A percentile compares a stretch with the other conserved stretches of the same genome.
These are phyloP conservation scores for Troides oblongomaculatus DNA, from an alignment of 2,888 invertebrate species.

Conservation along the genomic window DNA sequence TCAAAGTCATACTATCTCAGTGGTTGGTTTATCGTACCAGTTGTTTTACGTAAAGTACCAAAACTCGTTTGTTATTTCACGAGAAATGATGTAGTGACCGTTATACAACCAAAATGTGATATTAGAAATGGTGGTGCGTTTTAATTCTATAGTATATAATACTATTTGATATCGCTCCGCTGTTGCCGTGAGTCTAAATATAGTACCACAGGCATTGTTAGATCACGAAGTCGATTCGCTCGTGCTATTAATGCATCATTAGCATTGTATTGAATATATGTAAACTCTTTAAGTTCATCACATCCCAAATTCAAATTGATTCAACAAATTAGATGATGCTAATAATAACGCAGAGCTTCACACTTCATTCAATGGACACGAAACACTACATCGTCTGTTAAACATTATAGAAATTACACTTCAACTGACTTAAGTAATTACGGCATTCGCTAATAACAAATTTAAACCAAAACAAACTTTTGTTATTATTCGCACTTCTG, in stretches of 20 bases:
- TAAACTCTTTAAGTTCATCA: neutral
- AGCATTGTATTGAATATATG: neutral
- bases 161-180: constrained; percentile 2
- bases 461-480: constrained; percentile 53
- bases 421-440: constrained; percentile 1
- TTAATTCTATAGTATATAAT: neutral
- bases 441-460: constrained; percentile 39
- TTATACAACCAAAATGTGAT: neutral
- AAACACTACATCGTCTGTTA: neutral
- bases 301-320: neutral
- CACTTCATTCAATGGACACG: neutral
- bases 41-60: neutral
- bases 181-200: constrained; percentile 6
- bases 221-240: constrained; percentile 2
- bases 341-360: neutral
- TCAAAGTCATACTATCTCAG: no score
- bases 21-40: neutral
- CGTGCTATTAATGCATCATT: neutral
- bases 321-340: neutral
- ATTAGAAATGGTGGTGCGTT: neutral
- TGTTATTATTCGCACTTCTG: constrained; percentile 45
- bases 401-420: neutral
- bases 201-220: neutral
- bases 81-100: neutral
- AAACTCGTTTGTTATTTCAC: neutral